A percentile compares a stretch with the other conserved stretches of the same genome.
Conservation (phyloP, 2,113 vertebrate genomes). For the Poecile atricapillus region DNA sequence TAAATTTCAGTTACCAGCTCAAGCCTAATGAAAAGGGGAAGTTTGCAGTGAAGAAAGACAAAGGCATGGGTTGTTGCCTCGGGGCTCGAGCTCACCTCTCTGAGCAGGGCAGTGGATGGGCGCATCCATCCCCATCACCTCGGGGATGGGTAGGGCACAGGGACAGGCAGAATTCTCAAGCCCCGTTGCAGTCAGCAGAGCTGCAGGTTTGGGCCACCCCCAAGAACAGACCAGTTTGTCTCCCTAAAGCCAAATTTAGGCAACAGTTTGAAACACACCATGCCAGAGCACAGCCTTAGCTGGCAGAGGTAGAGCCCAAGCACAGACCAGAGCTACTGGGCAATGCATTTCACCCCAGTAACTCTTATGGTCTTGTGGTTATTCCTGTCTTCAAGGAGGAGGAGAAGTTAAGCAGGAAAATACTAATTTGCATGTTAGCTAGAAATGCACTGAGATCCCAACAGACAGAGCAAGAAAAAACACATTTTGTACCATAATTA, state of each 20-base stretch:
- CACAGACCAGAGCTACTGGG: background rate
- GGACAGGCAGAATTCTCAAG: background rate
- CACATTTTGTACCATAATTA: background rate
- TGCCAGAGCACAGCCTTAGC: background rate
- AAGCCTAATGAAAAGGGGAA: conserved; percentile 62
- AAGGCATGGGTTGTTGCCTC: background rate
- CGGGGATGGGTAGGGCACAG: accelerated
- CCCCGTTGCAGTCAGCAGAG: background rate
- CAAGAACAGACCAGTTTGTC: background rate
- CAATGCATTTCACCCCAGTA: background rate
- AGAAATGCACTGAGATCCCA: background rate
- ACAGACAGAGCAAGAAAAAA: background rate
- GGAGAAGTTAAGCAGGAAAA: background rate
- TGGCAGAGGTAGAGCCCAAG: background rate
- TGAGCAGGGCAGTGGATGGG: background rate
- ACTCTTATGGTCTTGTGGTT: background rate
- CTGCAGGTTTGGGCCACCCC: background rate
- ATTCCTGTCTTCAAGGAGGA: background rate
- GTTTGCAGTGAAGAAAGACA: conserved; percentile 22
- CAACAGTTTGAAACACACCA: background rate
- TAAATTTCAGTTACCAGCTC: conserved; percentile 70
- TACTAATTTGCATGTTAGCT: background rate
- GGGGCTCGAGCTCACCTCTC: background rate
- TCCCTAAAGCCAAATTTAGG: background rate
- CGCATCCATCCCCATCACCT: background rate